phyloP scores from a whole-genome alignment of 2,888 invertebrate genomes.

The Sarcophaga rosellei region DNA sequence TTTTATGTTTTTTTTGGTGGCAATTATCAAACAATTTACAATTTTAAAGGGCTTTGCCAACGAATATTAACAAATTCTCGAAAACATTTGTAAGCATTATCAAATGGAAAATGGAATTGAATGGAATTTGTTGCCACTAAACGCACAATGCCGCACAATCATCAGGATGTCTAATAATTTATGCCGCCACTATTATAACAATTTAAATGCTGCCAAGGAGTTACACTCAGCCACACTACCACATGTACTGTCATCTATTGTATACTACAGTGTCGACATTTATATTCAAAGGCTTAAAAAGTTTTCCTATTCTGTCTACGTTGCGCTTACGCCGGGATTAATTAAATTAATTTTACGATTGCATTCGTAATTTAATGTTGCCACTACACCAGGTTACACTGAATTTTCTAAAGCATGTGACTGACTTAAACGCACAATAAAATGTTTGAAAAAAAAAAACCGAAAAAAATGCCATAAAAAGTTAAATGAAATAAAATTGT shows the following conservation, averaged over 20 bases:
- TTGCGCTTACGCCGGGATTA: slow-evolving; percentile 63
- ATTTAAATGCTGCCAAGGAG: neutral
- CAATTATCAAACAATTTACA: slow-evolving; percentile 68
- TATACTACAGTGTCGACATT: slow-evolving; percentile 9
- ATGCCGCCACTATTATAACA: slow-evolving; percentile 8
- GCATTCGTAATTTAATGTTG: slow-evolving; percentile 69
- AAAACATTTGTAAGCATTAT: slow-evolving; percentile 1
- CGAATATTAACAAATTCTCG: slow-evolving; percentile 57
- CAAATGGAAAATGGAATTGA: too few relatives aligned
- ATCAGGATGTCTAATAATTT: slow-evolving; percentile 42
- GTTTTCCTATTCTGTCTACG: slow-evolving; percentile 50
- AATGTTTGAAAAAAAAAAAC: neutral
- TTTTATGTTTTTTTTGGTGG: slow-evolving; percentile 40
- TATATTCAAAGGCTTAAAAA: slow-evolving; percentile 59
- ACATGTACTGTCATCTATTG: too few relatives aligned
- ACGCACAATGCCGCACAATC: neutral
- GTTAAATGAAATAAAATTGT: too few relatives aligned
- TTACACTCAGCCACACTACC: neutral
- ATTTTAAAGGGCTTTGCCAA: slow-evolving; percentile 58
- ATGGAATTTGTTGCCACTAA: slow-evolving; percentile 41
- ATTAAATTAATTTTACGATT: slow-evolving; percentile 71
- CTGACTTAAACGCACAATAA: neutral
- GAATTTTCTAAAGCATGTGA: neutral
- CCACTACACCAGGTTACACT: slow-evolving; percentile 22
- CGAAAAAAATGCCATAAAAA: neutral